Percentiles rank a stretch among this genome's conserved stretches.
Evolutionary conservation across 37 sponge, comb jelly and placozoan species (phyloP).

Genomic region (Hexactinellida sp.): DNA sequence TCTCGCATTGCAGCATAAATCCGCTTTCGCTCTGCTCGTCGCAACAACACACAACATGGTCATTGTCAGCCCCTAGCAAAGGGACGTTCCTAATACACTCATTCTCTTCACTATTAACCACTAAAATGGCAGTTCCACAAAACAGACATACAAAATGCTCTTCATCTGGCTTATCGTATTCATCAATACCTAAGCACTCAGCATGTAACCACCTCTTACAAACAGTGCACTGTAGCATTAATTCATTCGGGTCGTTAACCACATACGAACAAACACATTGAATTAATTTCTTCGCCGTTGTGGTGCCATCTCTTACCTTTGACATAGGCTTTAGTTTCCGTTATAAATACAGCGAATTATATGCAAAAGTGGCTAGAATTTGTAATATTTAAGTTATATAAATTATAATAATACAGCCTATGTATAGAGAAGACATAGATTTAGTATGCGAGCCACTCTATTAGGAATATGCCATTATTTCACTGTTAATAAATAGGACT

Average conservation of each 20-base stretch:
- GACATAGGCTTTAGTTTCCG: background rate
- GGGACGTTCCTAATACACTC: background rate
- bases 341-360: too few relatives aligned
- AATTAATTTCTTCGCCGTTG: background rate
- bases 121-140: constrained; percentile 10
- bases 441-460: background rate
- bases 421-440: background rate
- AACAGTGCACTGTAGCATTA: background rate
- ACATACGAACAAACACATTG: background rate
- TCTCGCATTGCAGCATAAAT: background rate
- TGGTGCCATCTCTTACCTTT: too few relatives aligned
- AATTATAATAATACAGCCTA: background rate
- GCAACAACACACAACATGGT: background rate
- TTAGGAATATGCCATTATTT: background rate
- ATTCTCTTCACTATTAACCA: background rate
- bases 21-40: constrained; percentile 3
- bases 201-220: constrained; percentile 4
- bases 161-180: background rate
- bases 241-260: background rate
- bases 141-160: background rate
- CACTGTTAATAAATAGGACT: background rate
- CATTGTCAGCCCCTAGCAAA: background rate
- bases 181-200: background rate
- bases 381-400: background rate
- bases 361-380: background rate